Evolutionary conservation across 2,113 vertebrate species (phyloP).

Genomic region (Geococcyx californianus): DNA sequence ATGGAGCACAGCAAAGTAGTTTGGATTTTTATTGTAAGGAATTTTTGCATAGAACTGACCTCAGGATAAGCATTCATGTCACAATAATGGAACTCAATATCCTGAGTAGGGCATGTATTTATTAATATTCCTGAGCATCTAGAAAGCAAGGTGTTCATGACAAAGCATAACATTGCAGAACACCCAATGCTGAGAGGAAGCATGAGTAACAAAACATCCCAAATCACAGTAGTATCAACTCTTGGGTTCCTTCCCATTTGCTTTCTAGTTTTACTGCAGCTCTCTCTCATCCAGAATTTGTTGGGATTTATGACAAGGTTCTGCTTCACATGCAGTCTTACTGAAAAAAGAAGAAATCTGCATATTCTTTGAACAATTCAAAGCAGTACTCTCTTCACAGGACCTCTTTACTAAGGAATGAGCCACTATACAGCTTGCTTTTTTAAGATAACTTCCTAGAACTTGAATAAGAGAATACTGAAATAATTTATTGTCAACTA

Average conservation of each 20-base stretch:
- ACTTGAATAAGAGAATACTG: neutral
- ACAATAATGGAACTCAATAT: neutral
- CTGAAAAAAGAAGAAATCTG: neutral
- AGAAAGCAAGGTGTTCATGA: neutral
- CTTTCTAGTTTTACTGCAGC: neutral
- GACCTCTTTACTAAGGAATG: neutral
- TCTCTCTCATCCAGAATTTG: neutral
- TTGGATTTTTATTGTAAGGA: neutral
- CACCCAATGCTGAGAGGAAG: neutral
- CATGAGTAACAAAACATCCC: neutral
- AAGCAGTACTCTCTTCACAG: neutral
- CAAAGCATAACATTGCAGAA: neutral
- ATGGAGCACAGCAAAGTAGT: neutral
- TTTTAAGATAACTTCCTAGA: neutral
- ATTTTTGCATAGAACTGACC: neutral
- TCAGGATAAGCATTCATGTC: neutral
- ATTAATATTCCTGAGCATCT: neutral
- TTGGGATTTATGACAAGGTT: neutral
- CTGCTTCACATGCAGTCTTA: neutral
- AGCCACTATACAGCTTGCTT: neutral
- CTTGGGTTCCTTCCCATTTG: neutral
- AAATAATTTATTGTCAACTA: neutral
- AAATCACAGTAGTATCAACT: neutral
- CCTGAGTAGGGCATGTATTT: neutral
- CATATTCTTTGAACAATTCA: neutral